Conservation (phyloP, 2,888 invertebrate genomes). For the Hylaea fasciaria region DNA sequence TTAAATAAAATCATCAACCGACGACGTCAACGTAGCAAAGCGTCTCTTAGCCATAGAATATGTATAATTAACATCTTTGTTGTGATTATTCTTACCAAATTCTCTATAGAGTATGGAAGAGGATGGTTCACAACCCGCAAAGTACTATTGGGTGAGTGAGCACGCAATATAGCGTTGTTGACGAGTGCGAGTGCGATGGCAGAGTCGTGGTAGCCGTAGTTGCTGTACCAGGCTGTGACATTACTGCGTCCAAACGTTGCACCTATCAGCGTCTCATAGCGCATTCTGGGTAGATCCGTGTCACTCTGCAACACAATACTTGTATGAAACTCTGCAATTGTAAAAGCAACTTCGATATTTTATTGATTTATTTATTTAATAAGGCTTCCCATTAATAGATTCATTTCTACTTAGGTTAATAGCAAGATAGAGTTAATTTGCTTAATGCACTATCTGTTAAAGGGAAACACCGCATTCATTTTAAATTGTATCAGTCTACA, state of each 20-base stretch:
- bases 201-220: slow-evolving; percentile 91
- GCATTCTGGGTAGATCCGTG: slow-evolving; percentile 68
- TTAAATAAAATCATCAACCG: no score
- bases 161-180: slow-evolving; percentile 86
- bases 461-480: no score
- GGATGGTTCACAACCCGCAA: slow-evolving; percentile 87
- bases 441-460: no score
- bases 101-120: slow-evolving; percentile 87
- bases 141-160: slow-evolving; percentile 70
- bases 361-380: no score
- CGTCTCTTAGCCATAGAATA: no score
- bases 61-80: no score
- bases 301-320: slow-evolving; percentile 56
- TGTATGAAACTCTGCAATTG: slow-evolving; percentile 8
- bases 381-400: no score
- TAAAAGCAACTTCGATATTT: no score
- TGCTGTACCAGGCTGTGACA: slow-evolving; percentile 90
- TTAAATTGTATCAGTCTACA: no score
- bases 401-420: no score
- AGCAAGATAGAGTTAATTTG: no score
- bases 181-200: slow-evolving; percentile 87
- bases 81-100: slow-evolving; percentile 75
- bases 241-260: slow-evolving; percentile 78
- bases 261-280: slow-evolving; percentile 83
- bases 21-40: no score